Evolutionary conservation across 2,888 invertebrate genomes (phyloP).

Genomic region (Pheosia gnoma): DNA sequence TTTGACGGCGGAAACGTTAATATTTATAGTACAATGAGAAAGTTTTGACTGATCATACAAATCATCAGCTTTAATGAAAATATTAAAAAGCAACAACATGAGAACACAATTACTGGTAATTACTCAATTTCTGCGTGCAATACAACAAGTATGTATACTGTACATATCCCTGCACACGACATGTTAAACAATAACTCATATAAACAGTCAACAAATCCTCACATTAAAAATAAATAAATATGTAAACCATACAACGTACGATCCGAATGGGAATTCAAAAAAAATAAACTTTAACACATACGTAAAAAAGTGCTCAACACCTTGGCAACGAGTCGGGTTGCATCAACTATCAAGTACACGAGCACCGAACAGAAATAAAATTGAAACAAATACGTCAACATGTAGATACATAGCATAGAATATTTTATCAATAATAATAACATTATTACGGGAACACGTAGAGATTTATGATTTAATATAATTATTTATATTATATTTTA

Average conservation of each 20-base stretch:
- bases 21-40: not conserved
- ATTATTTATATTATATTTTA: conserved; percentile 53
- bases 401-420: conserved; percentile 41
- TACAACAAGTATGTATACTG: not conserved
- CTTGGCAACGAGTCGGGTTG: conserved; percentile 24
- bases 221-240: not conserved
- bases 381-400: conserved; percentile 37
- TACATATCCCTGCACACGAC: not conserved
- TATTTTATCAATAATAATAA: conserved; percentile 42
- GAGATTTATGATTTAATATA: conserved; percentile 56
- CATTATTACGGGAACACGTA: conserved; percentile 61
- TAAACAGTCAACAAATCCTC: conserved; percentile 21
- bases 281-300: conserved; percentile 35
- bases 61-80: not conserved
- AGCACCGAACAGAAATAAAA: conserved; percentile 31
- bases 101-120: not conserved
- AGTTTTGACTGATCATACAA: conserved; percentile 1
- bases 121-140: not conserved
- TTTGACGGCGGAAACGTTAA: conserved; percentile 1
- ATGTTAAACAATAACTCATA: not conserved
- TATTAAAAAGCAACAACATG: not conserved
- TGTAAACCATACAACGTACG: not conserved
- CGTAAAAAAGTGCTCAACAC: conserved; percentile 23
- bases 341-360: conserved; percentile 30
- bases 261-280: not conserved